phyloP scores from a whole-genome alignment of 2,888 invertebrate species.

The Acanthococcus lagerstroemiae region DNA sequence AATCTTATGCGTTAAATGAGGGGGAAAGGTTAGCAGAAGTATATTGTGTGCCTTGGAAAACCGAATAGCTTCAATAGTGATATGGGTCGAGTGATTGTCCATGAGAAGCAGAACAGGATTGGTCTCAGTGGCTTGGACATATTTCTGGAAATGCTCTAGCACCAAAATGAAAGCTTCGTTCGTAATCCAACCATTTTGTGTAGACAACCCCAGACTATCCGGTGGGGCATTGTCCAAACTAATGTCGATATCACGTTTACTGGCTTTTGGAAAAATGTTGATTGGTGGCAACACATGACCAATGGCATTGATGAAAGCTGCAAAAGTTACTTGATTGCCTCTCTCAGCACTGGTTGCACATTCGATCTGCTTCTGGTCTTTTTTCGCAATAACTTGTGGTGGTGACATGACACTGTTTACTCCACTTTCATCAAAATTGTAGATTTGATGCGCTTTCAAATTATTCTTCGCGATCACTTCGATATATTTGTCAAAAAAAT shows the following conservation, averaged over 20 bases:
- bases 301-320: not conserved
- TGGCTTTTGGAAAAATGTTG: not conserved
- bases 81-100: not conserved
- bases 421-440: constrained; percentile 5
- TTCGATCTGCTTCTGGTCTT: not conserved
- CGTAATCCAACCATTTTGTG: not conserved
- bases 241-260: not conserved
- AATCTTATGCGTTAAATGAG: not conserved
- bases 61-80: not conserved
- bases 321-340: not conserved
- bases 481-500: not conserved
- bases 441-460: not conserved
- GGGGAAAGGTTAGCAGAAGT: not conserved
- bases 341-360: not conserved
- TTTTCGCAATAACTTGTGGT: not conserved
- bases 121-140: not conserved
- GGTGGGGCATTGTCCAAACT: not conserved
- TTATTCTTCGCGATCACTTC: not conserved
- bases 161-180: not conserved
- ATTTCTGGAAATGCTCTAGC: not conserved
- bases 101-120: not conserved
- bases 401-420: not conserved
- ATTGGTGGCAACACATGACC: not conserved
- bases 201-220: not conserved
- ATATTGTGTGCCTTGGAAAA: not conserved